phyloP scores from a whole-genome alignment of 2,888 invertebrate species.

The Syrphus vitripennis region DNA sequence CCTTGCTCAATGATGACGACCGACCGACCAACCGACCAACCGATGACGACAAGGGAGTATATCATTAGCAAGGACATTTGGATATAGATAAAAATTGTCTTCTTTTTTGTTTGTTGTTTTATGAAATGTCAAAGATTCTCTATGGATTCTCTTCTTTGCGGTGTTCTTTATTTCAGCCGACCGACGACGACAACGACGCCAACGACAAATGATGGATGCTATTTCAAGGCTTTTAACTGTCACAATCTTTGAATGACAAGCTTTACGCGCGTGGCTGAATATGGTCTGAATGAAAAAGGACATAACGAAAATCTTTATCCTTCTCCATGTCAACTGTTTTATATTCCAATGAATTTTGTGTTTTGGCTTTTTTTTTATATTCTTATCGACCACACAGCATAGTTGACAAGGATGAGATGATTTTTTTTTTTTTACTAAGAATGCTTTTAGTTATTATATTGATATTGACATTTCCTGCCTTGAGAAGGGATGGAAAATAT shows the following conservation, averaged over 20 bases:
- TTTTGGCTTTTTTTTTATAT: not conserved
- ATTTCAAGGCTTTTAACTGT: conserved; percentile 34
- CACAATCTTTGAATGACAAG: conserved; percentile 44
- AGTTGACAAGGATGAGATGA: conserved; percentile 6
- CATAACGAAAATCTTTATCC: conserved; percentile 15
- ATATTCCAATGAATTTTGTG: not conserved
- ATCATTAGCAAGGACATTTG: conserved; percentile 26
- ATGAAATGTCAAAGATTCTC: conserved; percentile 16
- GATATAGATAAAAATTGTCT: not conserved
- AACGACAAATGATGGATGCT: conserved; percentile 38
- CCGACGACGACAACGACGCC: too few species aligned
- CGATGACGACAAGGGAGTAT: too few species aligned
- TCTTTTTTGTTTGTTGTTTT: not conserved
- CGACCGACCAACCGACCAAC: too few species aligned
- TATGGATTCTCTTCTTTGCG: conserved; percentile 8
- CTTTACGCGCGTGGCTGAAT: conserved; percentile 4
- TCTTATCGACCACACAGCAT: not conserved
- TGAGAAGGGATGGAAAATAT: not conserved
- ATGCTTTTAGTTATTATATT: too few species aligned
- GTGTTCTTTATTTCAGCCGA: conserved; percentile 13
- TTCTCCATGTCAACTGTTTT: conserved; percentile 15
- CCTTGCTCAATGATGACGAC: not conserved
- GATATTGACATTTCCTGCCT: conserved; percentile 3
- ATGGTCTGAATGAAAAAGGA: conserved; percentile 24
- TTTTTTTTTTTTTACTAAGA: too few species aligned